These are phyloP conservation scores for Drosophila sulfurigaster DNA, from an alignment of 1,140 invertebrate genomes.

Conservation along the genomic window DNA sequence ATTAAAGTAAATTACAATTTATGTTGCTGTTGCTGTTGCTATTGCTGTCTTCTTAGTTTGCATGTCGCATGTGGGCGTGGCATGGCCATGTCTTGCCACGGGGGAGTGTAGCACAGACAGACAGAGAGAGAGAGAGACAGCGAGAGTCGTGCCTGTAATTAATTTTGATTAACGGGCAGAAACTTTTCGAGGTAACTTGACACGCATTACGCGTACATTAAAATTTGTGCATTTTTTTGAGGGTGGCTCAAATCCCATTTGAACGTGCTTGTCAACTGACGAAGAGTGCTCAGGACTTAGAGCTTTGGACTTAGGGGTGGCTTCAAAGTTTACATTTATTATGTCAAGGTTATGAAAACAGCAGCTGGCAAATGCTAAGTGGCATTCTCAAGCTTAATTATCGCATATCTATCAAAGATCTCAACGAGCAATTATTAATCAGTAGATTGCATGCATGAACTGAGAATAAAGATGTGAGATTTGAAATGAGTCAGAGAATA, in stretches of 20 bases:
- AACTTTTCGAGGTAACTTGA: constrained; percentile 70
- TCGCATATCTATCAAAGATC: not conserved
- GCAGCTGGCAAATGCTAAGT: constrained; percentile 26
- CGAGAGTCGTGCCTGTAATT: constrained; percentile 66
- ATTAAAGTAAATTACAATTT: constrained; percentile 83
- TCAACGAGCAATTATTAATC: not conserved
- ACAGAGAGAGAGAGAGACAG: not conserved
- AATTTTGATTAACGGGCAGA: constrained; percentile 78
- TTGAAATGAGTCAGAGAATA: too few species aligned
- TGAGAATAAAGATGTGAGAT: not conserved
- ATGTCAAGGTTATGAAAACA: constrained; percentile 5
- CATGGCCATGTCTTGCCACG: constrained; percentile 24
- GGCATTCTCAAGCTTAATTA: not conserved
- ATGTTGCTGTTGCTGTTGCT: constrained; percentile 49
- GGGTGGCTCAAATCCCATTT: constrained; percentile 23
- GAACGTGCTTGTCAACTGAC: constrained; percentile 1
- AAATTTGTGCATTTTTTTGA: constrained; percentile 33
- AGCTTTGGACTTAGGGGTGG: constrained; percentile 7
- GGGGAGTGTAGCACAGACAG: constrained; percentile 3
- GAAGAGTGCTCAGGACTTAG: not conserved
- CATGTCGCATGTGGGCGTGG: constrained; percentile 77
- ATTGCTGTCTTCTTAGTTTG: constrained; percentile 62
- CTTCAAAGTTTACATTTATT: constrained; percentile 32
- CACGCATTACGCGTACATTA: constrained; percentile 62
- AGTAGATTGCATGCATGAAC: not conserved